Base-by-base conservation (phyloP, 2,113 vertebrate species). In the Spea bombifrons region DNA sequence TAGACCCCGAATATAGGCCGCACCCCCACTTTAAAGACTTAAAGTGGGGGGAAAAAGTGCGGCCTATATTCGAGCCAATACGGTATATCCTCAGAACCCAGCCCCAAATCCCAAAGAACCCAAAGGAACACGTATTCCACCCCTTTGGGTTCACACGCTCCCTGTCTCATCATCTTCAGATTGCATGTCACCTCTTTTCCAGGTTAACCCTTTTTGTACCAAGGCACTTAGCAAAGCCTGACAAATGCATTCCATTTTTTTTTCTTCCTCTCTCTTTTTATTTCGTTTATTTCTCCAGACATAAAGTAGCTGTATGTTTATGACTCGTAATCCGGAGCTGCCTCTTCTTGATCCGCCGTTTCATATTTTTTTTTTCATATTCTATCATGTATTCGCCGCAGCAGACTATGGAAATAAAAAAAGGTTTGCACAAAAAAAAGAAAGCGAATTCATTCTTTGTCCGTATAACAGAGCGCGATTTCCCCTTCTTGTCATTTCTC, bases 161-260 rank as follows among this genome's bases (percentile, higher is more conserved):
- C 50, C 50, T 52, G 50, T 52, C 9, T 52, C 9, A 52, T 52
- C 9, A 52, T 52, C 50, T 52, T 10, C 55, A 9, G 9, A 59
- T 52, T 61, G 57, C 12, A 52, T 50, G 63, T 49, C 12, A 59
- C 45, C 55, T 61, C 61, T 69, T 77, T 77, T 52, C n/a, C 67
- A 59, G 45, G 57, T 70, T 63, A n/a, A 30, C 30, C 45, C 43
- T 70, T 68, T 67, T 70, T 77, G 15, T 48, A 71, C 44, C 9
- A n/a, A 43, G 64, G 6, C 53, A 15, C 55, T 50, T 57, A 63
- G 55, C 47, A 30, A 48, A 49, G 57, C 47, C 65, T 48, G 65
- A 59, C 30, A 78, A 78, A 64, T 71, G 49, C 67, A 64, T 65
- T 71, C 72, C 59, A 65, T 71, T 53, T 78, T 71, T 55, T 30